Evolutionary conservation across 2,113 vertebrate species (phyloP), one percentile per base, ranked within the genome.

Genomic region (Tragelaphus buxtoni): DNA sequence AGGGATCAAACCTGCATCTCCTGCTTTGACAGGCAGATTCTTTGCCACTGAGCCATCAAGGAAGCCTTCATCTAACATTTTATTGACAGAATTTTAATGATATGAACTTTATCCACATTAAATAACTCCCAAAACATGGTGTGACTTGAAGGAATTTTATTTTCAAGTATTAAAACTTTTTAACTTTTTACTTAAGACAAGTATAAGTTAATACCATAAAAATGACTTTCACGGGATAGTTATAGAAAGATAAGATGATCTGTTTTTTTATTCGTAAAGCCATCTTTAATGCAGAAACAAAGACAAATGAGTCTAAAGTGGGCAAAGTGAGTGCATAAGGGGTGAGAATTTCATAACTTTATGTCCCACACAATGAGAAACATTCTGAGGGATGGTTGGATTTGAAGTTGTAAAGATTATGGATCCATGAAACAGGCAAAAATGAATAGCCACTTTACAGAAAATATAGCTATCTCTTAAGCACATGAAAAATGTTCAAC

Each of bases 31-130:
- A 39, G 65, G 35, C 65, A 72, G 65, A 72, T 72, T 72, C 65
- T 72, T 72, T 72, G 65, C 65, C 65, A 72, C 9, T 72, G 65
- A 72, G 65, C 20, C 5, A 0, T n/a, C 35, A 72, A 22, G 65
- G 65, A 72, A 39, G 65, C 65, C 65, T 72, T 72, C 20, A 39
- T 72, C 35, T 72, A 72, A 42, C 39, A 88, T 91, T 81, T 90
- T 90, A 58, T 17, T 87, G 13, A 91, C 65, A 92, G 45, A 77
- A 92, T 89, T 95, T 95, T 88, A 84, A 88, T 86, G 84, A 72
- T 82, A 74, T 30, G 28, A 97, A 79, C 84, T 97, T 97, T 93
- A 85, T 61, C 94, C 76, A 88, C 82, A 82, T 96, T 90, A 96
- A 97, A 97, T 86, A 97, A n/a, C 30, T 89, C 26, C 65, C 58